Base-by-base conservation (phyloP, 2,888 invertebrate genomes). In the Elysia crispata region DNA sequence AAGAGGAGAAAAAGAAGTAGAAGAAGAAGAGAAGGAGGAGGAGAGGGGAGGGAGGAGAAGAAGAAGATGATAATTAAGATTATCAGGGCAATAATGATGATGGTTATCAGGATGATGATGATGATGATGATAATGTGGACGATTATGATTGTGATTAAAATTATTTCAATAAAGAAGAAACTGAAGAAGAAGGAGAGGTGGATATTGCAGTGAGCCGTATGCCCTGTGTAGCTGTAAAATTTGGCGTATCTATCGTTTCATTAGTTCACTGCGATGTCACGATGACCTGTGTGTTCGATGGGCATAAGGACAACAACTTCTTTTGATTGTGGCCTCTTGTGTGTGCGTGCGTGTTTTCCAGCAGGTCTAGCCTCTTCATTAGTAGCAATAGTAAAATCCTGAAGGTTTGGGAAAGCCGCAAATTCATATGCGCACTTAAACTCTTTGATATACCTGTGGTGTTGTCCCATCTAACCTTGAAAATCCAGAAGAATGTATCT, bases 111-210 rank as follows among this genome's bases (percentile, higher is more conserved):
- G n/a, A n/a, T n/a, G n/a, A n/a, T n/a, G n/a, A n/a, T n/a, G n/a
- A n/a, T n/a, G n/a, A n/a, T n/a, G n/a, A n/a, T n/a, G n/a, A n/a
- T n/a, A n/a, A n/a, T n/a, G n/a, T n/a, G n/a, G n/a, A n/a, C n/a
- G n/a, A n/a, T n/a, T n/a, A n/a, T n/a, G n/a, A n/a, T n/a, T n/a
- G n/a, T n/a, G n/a, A n/a, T n/a, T n/a, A n/a, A n/a, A n/a, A n/a
- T n/a, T n/a, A n/a, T n/a, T n/a, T n/a, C n/a, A n/a, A n/a, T n/a
- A n/a, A n/a, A n/a, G n/a, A n/a, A n/a, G n/a, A n/a, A n/a, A n/a
- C 85, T 49, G 77, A 57, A 5, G 82, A 82, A 31, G 67, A 30
- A 13, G 67, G 67, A 66, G 25, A 3, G 25, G 31, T 23, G 67
- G 67, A 66, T 66, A 66, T 23, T 66, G 67, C 18, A 66, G 67